Evolutionary conservation across 1,140 invertebrate species (phyloP).

Genomic region (Bombus polaris): DNA sequence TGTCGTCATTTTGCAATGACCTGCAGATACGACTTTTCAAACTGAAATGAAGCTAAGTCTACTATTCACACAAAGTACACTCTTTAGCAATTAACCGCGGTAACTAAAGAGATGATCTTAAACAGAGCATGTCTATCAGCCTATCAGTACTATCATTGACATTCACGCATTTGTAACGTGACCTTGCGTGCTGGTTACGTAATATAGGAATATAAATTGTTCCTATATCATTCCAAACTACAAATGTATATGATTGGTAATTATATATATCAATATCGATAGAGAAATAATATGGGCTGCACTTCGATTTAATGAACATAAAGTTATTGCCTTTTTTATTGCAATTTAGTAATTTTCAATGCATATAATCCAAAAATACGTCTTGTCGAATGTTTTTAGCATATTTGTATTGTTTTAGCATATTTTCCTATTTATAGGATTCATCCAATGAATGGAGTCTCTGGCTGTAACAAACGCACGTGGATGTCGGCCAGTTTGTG

Average conservation of each 20-base stretch:
- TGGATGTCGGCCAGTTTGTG: no score
- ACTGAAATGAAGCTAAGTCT: neutral
- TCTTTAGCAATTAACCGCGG: neutral
- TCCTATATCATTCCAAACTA: constrained; percentile 20
- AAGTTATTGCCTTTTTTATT: no score
- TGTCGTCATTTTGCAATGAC: constrained; percentile 58
- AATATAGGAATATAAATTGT: constrained; percentile 47
- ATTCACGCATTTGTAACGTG: constrained; percentile 56
- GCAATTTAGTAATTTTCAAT: no score
- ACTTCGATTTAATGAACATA: no score
- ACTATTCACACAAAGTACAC: neutral
- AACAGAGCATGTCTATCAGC: neutral
- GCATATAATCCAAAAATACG: no score
- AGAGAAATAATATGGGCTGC: neutral
- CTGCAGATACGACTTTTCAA: neutral
- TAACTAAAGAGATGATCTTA: neutral
- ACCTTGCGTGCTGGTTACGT: constrained; percentile 66
- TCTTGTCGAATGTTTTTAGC: no score
- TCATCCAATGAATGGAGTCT: no score
- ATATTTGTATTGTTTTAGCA: no score
- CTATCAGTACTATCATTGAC: constrained; percentile 16
- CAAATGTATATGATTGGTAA: constrained; percentile 6
- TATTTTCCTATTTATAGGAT: no score
- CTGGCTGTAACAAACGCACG: no score
- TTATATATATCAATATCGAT: neutral